Base-by-base conservation (phyloP, 2,113 vertebrate genomes). In the Leuciscus idus region DNA sequence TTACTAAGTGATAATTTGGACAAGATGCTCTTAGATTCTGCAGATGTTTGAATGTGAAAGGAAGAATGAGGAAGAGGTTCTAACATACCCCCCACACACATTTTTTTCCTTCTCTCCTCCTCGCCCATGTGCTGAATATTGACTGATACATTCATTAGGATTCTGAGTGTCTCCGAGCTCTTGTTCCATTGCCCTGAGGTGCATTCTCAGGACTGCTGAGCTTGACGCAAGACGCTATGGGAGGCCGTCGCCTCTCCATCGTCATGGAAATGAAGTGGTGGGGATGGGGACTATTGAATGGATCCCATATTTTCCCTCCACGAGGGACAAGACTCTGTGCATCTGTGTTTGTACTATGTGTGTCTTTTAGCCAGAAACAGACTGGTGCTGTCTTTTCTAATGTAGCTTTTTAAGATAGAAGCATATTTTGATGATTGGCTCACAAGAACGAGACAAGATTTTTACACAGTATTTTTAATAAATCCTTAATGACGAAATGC, bases 1-100 rank as follows among this genome's bases (percentile, higher is more conserved):
- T 46, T 55, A 78, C 75, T 26, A 33, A 28, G 84, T 77, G 28
- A 9, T 86, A 48, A 86, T 86, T 43, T 81, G 64, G 50, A 81
- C 76, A 48, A 73, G 64, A 70, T 80, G 30, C 28, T 43, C 23
- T 28, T 10, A 52, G 39, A 77, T 76, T 80, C 59, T 80, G 13
- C 52, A 64, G 33, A 23, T 76, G 55, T 84, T 76, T 77, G 13
- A 11, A 75, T 75, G 72, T 28, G 2, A 81, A 15, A 9, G 13
- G n/a, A 62, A 81, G 57, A 26, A 26, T 26, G 7, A 46, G 36
- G 13, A 15, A 48, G 55, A 64, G 39, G 9, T 28, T 59, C 57
- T 73, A n/a, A 43, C 28, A 15, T 6, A 1, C 2, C 7, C 57
- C 57, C 6, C 64, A 6, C 28, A 0, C 36, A 6, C 36, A 1